Base-by-base conservation (phyloP, 2,888 invertebrate genomes). In the Amphipyra tragopoginis region DNA sequence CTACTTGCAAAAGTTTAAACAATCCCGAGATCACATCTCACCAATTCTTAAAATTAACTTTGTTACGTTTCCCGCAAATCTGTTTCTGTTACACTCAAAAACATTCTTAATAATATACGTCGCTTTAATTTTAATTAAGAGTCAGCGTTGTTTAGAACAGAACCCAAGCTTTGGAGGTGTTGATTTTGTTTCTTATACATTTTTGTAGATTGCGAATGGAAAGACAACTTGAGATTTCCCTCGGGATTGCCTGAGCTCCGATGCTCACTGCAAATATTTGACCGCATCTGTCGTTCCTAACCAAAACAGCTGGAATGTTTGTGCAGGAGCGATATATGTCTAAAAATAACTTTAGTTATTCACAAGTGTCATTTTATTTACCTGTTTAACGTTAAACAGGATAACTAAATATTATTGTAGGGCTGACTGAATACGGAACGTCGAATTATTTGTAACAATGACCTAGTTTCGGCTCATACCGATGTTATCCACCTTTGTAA, bases 161-260 rank as follows among this genome's bases (percentile, higher is more conserved):
- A 55, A 52, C 67, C 54, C 9, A n/a, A 60, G 36, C 15, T 49
- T 29, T 34, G n/a, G 21, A 53, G 10, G 50, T 65, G 62, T 71
- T 80, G 65, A 69, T 79, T 79, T 53, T 53, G 9, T 54, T 50
- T 65, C 61, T 72, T 72, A 52, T 66, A 75, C 53, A 66, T 73
- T 76, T 81, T 78, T 78, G 67, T 72, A 60, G 55, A 52, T 67
- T 67, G 53, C 64, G 65, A 59, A 72, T 51, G 62, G 65, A 73
- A 80, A 75, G 77, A 77, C 75, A 80, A 77, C 76, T 81, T 77
- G 75, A 77, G 79, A 87, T 87, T 86, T 86, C 87, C 87, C 87
- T 4, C 0, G 82, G 77, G 86, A 53, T 56, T 39, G 40, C 65
- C 72, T 67, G 75, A 76, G 72, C 80, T 77, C 67, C 67, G 67